Evolutionary conservation across 1,140 invertebrate species (phyloP).

Genomic region (Calephelis nemesis): DNA sequence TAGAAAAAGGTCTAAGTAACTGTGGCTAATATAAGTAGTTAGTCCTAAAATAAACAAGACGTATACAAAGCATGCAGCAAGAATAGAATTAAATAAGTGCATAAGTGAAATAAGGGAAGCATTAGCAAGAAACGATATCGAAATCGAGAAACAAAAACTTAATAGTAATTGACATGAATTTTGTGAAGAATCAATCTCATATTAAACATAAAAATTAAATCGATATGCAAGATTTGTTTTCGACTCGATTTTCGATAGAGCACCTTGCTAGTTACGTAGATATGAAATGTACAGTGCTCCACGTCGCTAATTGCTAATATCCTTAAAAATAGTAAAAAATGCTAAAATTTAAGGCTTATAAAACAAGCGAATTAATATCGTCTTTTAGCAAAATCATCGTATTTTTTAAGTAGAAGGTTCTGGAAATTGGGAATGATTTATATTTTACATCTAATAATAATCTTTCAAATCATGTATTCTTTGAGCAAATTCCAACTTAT

Average conservation of each 20-base stretch:
- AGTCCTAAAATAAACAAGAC: slow-evolving; percentile 56
- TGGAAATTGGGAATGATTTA: background rate
- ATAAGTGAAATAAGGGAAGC: no score
- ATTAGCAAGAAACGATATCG: no score
- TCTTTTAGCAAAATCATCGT: no score
- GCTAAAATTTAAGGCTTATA: slow-evolving; percentile 4
- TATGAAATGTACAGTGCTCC: slow-evolving; percentile 41
- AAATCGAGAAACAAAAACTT: no score
- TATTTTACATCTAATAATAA: no score
- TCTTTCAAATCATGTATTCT: no score
- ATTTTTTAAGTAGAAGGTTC: slow-evolving; percentile 4
- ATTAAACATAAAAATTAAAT: no score
- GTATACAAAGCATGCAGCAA: slow-evolving; percentile 53
- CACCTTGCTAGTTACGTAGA: slow-evolving; percentile 19
- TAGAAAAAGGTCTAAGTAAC: slow-evolving; percentile 55
- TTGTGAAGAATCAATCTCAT: no score
- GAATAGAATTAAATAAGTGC: slow-evolving; percentile 41
- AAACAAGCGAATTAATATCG: background rate
- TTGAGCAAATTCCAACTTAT: no score
- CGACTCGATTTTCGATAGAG: no score
- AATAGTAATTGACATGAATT: no score
- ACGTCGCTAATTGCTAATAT: slow-evolving; percentile 70
- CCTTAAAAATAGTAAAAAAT: slow-evolving; percentile 27
- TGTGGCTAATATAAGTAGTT: slow-evolving; percentile 51
- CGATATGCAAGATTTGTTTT: no score